These are phyloP conservation scores for Drosophila bocqueti DNA, from an alignment of 1,140 invertebrate genomes.

Conservation along the genomic window DNA sequence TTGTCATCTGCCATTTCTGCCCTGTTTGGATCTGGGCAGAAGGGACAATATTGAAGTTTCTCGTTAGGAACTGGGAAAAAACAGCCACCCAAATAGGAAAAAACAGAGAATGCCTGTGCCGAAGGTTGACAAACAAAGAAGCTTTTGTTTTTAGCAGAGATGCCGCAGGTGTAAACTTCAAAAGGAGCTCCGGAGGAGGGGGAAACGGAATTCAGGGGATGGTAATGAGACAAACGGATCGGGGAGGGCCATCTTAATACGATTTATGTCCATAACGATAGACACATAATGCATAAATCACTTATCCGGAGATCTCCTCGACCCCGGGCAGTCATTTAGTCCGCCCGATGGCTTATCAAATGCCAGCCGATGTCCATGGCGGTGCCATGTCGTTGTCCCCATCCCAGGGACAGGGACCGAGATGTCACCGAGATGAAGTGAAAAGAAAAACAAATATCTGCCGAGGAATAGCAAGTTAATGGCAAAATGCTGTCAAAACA, in stretches of 20 bases:
- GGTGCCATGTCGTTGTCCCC: neutral
- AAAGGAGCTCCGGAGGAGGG: conserved; percentile 28
- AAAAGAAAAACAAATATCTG: conserved; percentile 50
- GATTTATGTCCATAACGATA: conserved; percentile 67
- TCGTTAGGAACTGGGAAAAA: conserved; percentile 63
- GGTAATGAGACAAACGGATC: conserved; percentile 46
- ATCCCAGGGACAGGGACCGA: neutral
- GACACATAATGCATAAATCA: conserved; percentile 65
- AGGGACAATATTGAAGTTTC: conserved; percentile 80
- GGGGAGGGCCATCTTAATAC: conserved; percentile 52
- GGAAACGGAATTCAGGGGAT: neutral
- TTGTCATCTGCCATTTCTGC: conserved; percentile 14
- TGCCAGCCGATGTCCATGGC: conserved; percentile 12
- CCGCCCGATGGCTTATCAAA: conserved; percentile 45
- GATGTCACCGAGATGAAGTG: conserved; percentile 28
- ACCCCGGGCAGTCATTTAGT: conserved; percentile 36
- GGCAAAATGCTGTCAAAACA: conserved; percentile 70
- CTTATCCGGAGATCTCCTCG: conserved; percentile 43
- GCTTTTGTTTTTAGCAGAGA: conserved; percentile 60
- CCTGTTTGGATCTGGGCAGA: conserved; percentile 67
- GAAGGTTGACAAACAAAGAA: conserved; percentile 75
- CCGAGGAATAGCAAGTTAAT: conserved; percentile 58
- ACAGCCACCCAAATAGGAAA: conserved; percentile 31
- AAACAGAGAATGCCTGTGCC: conserved; percentile 10
- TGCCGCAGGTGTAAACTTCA: conserved; percentile 66